These are phyloP conservation scores for Chionodraco myersi DNA, from an alignment of 2,113 vertebrate species.

Conservation along the genomic window DNA sequence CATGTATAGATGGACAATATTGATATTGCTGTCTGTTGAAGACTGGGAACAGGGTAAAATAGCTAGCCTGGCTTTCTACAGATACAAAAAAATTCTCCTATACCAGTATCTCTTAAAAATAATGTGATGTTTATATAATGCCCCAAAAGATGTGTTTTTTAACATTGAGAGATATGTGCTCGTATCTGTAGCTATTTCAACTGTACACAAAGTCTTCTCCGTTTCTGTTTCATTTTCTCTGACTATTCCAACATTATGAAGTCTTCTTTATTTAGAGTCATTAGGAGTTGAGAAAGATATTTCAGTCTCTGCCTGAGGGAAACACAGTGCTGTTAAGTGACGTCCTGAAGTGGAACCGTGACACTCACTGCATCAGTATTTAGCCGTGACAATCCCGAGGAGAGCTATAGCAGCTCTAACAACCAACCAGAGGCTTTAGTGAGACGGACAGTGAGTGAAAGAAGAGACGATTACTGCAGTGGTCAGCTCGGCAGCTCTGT, in stretches of 20 bases:
- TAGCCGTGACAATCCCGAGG: slow-evolving; percentile 37
- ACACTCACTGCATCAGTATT: slow-evolving; percentile 47
- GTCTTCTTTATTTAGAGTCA: slow-evolving; percentile 54
- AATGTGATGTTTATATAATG: background rate
- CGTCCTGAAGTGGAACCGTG: slow-evolving; percentile 30
- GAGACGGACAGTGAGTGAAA: slow-evolving; percentile 52
- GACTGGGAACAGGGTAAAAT: too few species aligned
- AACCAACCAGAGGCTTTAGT: slow-evolving; percentile 44
- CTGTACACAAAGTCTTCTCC: background rate
- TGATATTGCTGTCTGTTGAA: background rate
- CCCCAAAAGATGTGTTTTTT: background rate
- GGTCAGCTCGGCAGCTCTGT: slow-evolving; percentile 67
- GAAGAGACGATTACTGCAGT: slow-evolving; percentile 65
- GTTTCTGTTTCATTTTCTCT: slow-evolving; percentile 3
- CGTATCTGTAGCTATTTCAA: background rate
- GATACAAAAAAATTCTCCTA: background rate
- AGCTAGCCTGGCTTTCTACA: background rate
- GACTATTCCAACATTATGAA: slow-evolving; percentile 33
- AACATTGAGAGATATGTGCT: too few species aligned
- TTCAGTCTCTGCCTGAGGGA: slow-evolving; percentile 48
- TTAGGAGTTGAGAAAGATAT: slow-evolving; percentile 59
- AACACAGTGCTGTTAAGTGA: slow-evolving; percentile 43
- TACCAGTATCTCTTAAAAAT: background rate
- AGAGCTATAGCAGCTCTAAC: slow-evolving; percentile 42
- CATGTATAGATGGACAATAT: background rate